A percentile compares a stretch with the other conserved stretches of the same genome.
Evolutionary conservation across 2,888 invertebrate genomes (phyloP).

Genomic region (Arrhopalites spinosus): DNA sequence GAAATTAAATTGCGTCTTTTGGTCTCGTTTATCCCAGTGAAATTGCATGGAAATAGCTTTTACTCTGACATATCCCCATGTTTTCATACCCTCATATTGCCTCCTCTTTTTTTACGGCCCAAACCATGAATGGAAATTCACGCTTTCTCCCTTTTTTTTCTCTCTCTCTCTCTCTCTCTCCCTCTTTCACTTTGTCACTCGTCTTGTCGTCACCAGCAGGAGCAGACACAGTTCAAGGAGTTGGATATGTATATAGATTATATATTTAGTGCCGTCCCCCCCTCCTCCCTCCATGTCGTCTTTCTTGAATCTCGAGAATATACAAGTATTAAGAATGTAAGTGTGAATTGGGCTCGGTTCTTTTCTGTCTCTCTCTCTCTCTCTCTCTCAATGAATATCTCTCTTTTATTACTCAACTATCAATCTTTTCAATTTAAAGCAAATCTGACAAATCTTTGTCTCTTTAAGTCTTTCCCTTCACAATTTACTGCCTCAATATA

Average conservation of each 20-base stretch:
- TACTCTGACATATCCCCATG: constrained; percentile 33
- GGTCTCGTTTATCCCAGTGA: constrained; percentile 30
- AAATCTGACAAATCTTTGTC: constrained; percentile 39
- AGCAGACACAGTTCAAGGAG: neutral
- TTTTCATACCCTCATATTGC: constrained; percentile 24
- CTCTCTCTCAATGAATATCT: constrained; percentile 5
- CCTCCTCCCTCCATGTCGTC: constrained; percentile 3
- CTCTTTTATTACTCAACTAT: constrained; percentile 39
- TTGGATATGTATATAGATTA: neutral
- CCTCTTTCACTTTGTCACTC: neutral
- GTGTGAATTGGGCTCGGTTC: neutral
- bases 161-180: constrained; percentile 23
- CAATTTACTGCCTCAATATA: constrained; percentile 1
- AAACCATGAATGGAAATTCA: constrained; percentile 23
- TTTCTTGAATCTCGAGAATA: neutral
- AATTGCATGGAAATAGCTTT: constrained; percentile 37
- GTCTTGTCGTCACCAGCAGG: constrained; percentile 16
- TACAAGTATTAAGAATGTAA: neutral
- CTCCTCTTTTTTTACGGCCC: constrained; percentile 25
- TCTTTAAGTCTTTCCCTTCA: constrained; percentile 5
- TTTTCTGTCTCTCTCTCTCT: neutral
- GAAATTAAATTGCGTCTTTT: constrained; percentile 39
- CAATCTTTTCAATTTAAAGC: constrained; percentile 41
- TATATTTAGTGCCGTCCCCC: neutral
- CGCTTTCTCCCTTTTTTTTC: constrained; percentile 32